Percentiles rank a stretch among this genome's conserved stretches.
Evolutionary conservation across 2,113 vertebrate species (phyloP).

Genomic region (Brachypodius melanocephalos): DNA sequence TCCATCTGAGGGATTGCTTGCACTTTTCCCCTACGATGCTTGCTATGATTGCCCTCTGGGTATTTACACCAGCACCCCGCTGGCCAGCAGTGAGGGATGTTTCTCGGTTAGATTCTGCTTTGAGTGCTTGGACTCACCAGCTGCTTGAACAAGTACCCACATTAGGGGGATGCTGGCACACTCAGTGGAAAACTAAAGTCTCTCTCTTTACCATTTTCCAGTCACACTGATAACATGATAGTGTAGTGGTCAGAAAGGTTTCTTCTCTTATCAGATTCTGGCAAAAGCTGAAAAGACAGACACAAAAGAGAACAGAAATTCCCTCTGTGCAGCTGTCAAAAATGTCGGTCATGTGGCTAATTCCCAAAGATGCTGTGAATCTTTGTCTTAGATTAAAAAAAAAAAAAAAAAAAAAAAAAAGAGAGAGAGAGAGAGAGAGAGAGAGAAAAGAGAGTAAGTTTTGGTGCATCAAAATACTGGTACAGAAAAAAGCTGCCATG

Average conservation of each 20-base stretch:
- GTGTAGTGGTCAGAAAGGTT: not conserved
- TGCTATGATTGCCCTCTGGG: not conserved
- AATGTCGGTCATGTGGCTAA: not conserved
- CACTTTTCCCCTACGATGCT: not conserved
- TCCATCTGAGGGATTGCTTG: not conserved
- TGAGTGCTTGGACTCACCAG: not conserved
- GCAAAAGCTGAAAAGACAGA: not conserved
- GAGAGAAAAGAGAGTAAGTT: not conserved
- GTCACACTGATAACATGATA: fast-evolving
- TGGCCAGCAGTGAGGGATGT: not conserved
- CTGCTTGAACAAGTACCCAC: not conserved
- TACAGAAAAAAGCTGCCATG: constrained; percentile 1
- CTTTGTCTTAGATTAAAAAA: not conserved
- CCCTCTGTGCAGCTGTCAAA: not conserved
- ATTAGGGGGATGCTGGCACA: not conserved
- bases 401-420: not conserved
- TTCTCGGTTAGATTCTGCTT: not conserved
- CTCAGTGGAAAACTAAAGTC: not conserved
- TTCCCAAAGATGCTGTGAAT: not conserved
- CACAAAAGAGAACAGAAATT: not conserved
- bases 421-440: not conserved
- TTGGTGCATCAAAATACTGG: not conserved
- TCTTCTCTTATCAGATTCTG: not conserved
- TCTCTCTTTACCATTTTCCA: not conserved
- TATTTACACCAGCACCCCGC: not conserved